Evolutionary conservation across 2,797 vertebrate species (phyloP).

Genomic region (Synanceia verrucosa): DNA sequence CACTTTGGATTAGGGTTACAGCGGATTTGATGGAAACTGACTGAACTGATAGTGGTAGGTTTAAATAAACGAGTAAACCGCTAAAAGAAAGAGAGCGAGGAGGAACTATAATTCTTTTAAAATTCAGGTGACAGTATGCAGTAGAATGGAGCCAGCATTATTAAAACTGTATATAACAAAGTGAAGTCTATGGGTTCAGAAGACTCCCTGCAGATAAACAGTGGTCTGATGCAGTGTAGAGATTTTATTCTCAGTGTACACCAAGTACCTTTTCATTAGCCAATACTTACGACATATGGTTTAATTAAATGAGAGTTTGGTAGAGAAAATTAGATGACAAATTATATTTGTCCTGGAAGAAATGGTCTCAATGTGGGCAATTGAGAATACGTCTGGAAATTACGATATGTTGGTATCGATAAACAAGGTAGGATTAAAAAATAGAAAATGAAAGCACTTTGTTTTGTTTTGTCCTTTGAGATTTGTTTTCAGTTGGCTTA

Average conservation of each 20-base stretch:
- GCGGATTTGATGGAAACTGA: slow-evolving; percentile 41
- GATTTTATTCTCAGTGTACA: slow-evolving; percentile 4
- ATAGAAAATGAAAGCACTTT: neutral
- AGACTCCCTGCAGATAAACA: neutral
- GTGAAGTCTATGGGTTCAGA: slow-evolving; percentile 9
- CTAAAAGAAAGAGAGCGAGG: neutral
- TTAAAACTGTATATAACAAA: slow-evolving; percentile 27
- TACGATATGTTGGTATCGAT: neutral
- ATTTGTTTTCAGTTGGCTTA: neutral
- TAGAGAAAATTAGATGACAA: neutral
- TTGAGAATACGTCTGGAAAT: neutral
- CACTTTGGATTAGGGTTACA: slow-evolving; percentile 48
- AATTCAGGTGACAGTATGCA: neutral
- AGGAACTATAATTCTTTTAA: slow-evolving; percentile 7
- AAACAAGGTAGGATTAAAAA: neutral
- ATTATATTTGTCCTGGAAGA: neutral
- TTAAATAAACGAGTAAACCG: slow-evolving; percentile 20
- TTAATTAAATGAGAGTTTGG: slow-evolving; percentile 14
- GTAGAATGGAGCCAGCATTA: slow-evolving; percentile 14
- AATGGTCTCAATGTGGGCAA: neutral
- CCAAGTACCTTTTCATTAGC: neutral
- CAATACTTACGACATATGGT: neutral
- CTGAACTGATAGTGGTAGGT: slow-evolving; percentile 9
- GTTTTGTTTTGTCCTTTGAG: neutral
- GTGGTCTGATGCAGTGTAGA: neutral